Evolutionary conservation across 1,140 invertebrate species (phyloP).

Genomic region (Drosophila lacteicornis): DNA sequence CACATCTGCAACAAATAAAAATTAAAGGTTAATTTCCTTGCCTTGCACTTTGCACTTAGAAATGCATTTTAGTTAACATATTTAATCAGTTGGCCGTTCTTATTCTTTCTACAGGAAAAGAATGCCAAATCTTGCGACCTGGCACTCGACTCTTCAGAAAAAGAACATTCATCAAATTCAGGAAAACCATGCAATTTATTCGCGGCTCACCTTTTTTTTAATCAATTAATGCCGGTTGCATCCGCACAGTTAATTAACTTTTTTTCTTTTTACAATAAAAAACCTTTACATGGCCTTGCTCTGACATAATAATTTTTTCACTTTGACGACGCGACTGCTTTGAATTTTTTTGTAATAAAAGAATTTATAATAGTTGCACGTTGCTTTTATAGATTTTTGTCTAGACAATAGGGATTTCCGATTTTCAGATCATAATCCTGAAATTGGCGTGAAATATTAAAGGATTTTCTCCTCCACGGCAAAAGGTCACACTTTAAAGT

Average conservation of each 20-base stretch:
- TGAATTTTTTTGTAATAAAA: constrained; percentile 3
- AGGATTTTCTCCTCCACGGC: no score
- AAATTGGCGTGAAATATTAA: no score
- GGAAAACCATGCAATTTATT: neutral
- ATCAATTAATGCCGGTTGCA: constrained; percentile 11
- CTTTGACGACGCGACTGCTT: no score
- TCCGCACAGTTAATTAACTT: constrained; percentile 4
- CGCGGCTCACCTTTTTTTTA: constrained; percentile 27
- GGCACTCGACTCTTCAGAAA: constrained; percentile 74
- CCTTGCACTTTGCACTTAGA: neutral
- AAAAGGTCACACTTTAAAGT: no score
- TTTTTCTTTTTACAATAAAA: constrained; percentile 5
- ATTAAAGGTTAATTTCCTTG: constrained; percentile 3
- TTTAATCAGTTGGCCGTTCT: constrained; percentile 80
- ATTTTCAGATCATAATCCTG: no score
- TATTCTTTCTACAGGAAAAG: constrained; percentile 78
- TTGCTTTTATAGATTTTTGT: constrained; percentile 3
- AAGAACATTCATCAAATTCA: constrained; percentile 73
- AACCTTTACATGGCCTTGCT: neutral
- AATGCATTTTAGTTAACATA: neutral
- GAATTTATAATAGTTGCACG: no score
- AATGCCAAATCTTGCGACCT: constrained; percentile 38
- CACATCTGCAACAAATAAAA: constrained; percentile 13
- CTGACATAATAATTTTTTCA: neutral
- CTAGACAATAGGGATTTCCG: no score